A percentile compares a stretch with the other conserved stretches of the same genome.
Evolutionary conservation across 2,888 invertebrate genomes (phyloP).

Genomic region (Molanna angustata): DNA sequence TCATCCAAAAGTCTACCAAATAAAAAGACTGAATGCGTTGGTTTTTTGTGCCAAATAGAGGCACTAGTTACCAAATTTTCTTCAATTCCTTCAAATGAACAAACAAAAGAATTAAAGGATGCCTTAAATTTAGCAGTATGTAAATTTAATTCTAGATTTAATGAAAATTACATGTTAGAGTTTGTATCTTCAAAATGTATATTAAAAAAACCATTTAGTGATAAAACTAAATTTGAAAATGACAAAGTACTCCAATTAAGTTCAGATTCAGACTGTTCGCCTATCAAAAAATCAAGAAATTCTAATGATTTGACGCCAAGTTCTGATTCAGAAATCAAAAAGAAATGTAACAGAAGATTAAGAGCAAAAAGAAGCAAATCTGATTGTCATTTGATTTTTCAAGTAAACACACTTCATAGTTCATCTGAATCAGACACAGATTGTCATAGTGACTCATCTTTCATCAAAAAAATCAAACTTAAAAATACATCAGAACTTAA

Average conservation of each 20-base stretch:
- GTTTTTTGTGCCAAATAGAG: constrained; percentile 8
- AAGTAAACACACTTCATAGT: constrained; percentile 13
- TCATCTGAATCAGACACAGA: constrained; percentile 8
- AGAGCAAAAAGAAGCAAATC: constrained; percentile 4
- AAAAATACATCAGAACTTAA: neutral
- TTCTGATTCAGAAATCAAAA: constrained; percentile 5
- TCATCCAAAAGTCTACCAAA: no score
- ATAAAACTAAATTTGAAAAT: constrained; percentile 1
- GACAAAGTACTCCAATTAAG: constrained; percentile 22
- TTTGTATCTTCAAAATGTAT: constrained; percentile 7
- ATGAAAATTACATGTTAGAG: constrained; percentile 16
- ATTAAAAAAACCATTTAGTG: constrained; percentile 4
- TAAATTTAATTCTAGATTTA: constrained; percentile 20
- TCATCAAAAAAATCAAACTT: no score
- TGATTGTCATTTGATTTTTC: constrained; percentile 5
- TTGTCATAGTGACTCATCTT: neutral
- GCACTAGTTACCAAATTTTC: constrained; percentile 11
- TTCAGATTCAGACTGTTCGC: constrained; percentile 20
- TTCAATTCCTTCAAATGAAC: constrained; percentile 6
- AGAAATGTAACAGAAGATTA: constrained; percentile 6
- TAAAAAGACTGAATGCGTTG: no score
- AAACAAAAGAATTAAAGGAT: constrained; percentile 16
- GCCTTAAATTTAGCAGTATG: constrained; percentile 16
- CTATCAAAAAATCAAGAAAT: constrained; percentile 8
- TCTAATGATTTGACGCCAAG: neutral